Percentiles rank a stretch among this genome's conserved stretches.
Conservation (phyloP, 2,888 invertebrate genomes). For the Carcina quercana region DNA sequence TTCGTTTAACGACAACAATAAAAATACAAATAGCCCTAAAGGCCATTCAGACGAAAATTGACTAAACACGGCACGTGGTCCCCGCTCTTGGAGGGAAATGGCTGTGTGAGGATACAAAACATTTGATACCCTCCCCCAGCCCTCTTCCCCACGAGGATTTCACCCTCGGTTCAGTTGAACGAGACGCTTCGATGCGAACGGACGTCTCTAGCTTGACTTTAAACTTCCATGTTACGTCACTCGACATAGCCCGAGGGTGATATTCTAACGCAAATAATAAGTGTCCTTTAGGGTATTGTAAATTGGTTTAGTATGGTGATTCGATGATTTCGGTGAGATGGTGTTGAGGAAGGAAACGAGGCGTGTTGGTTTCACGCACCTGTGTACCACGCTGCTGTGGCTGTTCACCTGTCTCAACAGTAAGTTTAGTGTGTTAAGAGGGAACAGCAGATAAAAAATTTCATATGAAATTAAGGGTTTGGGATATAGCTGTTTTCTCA, state of each 20-base stretch:
- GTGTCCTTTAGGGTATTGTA: constrained; percentile 26
- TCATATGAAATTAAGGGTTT: no score
- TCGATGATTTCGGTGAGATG: constrained; percentile 57
- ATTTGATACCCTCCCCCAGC: constrained; percentile 54
- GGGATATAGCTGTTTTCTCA: no score
- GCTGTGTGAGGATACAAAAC: constrained; percentile 57
- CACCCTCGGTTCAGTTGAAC: constrained; percentile 40
- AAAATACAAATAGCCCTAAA: constrained; percentile 48
- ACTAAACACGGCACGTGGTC: constrained; percentile 61
- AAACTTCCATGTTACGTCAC: constrained; percentile 64
- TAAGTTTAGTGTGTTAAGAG: no score
- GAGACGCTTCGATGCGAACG: constrained; percentile 36
- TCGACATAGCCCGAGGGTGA: constrained; percentile 37
- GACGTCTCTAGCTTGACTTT: constrained; percentile 25
- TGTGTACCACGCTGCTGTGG: constrained; percentile 52
- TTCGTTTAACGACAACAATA: constrained; percentile 52
- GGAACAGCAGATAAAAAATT: no score
- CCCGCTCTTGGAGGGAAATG: constrained; percentile 46
- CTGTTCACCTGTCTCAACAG: constrained; percentile 59
- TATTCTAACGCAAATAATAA: constrained; percentile 36
- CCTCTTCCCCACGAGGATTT: constrained; percentile 17
- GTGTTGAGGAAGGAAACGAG: constrained; percentile 50
- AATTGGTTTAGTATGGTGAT: constrained; percentile 57
- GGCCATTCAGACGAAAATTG: constrained; percentile 53
- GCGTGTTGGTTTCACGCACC: constrained; percentile 45